Evolutionary conservation across 2,888 invertebrate species (phyloP).

Genomic region (Ophion ellenae): DNA sequence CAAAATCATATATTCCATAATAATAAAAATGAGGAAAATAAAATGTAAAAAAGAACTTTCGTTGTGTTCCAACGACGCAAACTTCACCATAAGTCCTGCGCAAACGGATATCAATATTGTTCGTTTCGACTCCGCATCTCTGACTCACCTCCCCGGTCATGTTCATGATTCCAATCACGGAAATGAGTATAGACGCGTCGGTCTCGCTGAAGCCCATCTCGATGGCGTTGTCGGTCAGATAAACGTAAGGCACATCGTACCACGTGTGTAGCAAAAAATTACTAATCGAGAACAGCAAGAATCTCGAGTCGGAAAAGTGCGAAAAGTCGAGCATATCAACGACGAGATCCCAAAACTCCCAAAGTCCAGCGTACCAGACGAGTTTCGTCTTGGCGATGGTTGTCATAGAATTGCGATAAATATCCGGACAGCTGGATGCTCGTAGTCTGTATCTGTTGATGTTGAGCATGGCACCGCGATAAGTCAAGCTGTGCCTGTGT

Average conservation of each 20-base stretch:
- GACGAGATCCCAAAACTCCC: slow-evolving; percentile 91
- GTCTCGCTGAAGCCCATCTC: slow-evolving; percentile 89
- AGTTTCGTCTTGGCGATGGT: slow-evolving; percentile 93
- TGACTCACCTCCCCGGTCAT: slow-evolving; percentile 93
- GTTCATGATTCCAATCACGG: slow-evolving; percentile 94
- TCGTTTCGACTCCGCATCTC: neutral
- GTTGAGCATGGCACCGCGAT: slow-evolving; percentile 94
- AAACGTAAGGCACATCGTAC: slow-evolving; percentile 97
- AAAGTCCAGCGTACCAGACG: slow-evolving; percentile 89
- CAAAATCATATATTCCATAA: too few species aligned
- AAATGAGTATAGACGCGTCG: slow-evolving; percentile 92
- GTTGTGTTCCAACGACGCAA: too few species aligned
- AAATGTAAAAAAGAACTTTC: too few species aligned
- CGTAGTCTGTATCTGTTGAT: slow-evolving; percentile 91
- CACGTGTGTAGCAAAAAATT: slow-evolving; percentile 96
- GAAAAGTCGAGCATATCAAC: slow-evolving; percentile 93
- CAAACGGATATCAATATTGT: neutral
- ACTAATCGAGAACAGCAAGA: slow-evolving; percentile 92
- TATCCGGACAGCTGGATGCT: slow-evolving; percentile 96
- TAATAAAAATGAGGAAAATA: too few species aligned
- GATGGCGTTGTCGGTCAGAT: slow-evolving; percentile 92
- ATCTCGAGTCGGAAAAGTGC: slow-evolving; percentile 90
- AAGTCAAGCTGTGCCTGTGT: slow-evolving; percentile 92
- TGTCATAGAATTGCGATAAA: slow-evolving; percentile 93
- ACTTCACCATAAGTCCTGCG: slow-evolving; percentile 46